These are phyloP conservation scores for Raphicerus campestris DNA, from an alignment of 2,113 vertebrate species.

Conservation along the genomic window DNA sequence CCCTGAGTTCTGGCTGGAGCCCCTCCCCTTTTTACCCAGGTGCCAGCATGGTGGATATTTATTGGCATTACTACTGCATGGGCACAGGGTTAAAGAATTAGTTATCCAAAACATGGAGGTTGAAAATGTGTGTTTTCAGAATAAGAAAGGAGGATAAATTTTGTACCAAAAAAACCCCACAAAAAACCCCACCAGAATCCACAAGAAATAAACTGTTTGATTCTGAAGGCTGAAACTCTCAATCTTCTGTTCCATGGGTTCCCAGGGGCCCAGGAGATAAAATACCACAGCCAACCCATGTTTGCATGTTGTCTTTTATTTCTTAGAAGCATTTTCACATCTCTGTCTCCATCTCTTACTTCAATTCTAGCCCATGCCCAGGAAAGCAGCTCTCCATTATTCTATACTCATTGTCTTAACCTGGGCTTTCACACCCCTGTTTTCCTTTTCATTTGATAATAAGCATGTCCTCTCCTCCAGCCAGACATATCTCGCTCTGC, in stretches of 20 bases:
- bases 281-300: background rate
- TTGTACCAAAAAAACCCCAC: background rate
- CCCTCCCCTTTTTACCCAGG: background rate
- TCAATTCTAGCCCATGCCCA: background rate
- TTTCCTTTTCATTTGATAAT: constrained; percentile 39
- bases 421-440: background rate
- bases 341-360: background rate
- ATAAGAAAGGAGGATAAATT: background rate
- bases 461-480: background rate
- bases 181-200: background rate
- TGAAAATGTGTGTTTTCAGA: constrained; percentile 27
- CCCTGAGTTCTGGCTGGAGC: background rate
- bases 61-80: background rate
- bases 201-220: background rate
- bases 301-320: background rate
- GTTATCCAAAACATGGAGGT: background rate
- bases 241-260: background rate
- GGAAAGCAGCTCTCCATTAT: background rate
- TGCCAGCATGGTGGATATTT: background rate
- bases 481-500: background rate
- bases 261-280: background rate
- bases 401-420: constrained; percentile 1
- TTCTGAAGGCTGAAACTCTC: background rate
- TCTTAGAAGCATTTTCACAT: background rate
- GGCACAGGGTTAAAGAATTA: background rate